Percentiles rank a stretch among this genome's conserved stretches.
Evolutionary conservation across 2,888 invertebrate species (phyloP).

Genomic region (Shargacucullia verbasci): DNA sequence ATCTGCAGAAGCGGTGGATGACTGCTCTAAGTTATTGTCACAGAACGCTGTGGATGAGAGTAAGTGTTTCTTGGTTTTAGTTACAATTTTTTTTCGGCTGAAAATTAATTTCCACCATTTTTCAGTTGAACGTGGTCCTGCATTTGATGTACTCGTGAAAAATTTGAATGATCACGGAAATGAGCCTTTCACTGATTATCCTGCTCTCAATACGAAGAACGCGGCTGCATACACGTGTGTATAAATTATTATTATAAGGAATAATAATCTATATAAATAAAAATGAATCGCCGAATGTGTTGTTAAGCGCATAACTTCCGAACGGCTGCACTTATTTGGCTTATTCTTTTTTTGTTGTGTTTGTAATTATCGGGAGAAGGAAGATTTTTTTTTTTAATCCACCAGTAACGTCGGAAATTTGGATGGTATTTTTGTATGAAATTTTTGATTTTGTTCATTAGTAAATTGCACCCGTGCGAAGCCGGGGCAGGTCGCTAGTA

Average conservation of each 20-base stretch:
- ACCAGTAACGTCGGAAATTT: too few species aligned
- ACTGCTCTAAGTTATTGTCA: conserved; percentile 75
- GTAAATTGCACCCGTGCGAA: too few species aligned
- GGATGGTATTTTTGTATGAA: too few species aligned
- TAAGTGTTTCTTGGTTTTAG: conserved; percentile 56
- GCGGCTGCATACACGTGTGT: conserved; percentile 71
- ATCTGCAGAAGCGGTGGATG: conserved; percentile 73
- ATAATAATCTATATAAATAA: too few species aligned
- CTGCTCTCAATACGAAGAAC: conserved; percentile 58
- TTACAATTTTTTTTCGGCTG: background rate
- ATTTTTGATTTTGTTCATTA: too few species aligned
- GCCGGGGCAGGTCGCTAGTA: too few species aligned
- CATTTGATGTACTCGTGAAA: conserved; percentile 73
- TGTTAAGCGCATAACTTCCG: too few species aligned
- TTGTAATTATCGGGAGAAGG: too few species aligned
- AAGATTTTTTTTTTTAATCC: too few species aligned
- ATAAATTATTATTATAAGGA: background rate
- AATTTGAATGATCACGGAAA: conserved; percentile 65
- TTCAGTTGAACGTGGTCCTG: conserved; percentile 77
- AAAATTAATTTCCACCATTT: conserved; percentile 9
- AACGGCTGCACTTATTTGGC: too few species aligned
- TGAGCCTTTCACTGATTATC: conserved; percentile 63
- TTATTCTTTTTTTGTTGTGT: too few species aligned
- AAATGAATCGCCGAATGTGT: too few species aligned
- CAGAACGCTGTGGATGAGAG: conserved; percentile 74